phyloP scores from a whole-genome alignment of 1,140 invertebrate genomes.

The Alviniconcha marisindica region DNA sequence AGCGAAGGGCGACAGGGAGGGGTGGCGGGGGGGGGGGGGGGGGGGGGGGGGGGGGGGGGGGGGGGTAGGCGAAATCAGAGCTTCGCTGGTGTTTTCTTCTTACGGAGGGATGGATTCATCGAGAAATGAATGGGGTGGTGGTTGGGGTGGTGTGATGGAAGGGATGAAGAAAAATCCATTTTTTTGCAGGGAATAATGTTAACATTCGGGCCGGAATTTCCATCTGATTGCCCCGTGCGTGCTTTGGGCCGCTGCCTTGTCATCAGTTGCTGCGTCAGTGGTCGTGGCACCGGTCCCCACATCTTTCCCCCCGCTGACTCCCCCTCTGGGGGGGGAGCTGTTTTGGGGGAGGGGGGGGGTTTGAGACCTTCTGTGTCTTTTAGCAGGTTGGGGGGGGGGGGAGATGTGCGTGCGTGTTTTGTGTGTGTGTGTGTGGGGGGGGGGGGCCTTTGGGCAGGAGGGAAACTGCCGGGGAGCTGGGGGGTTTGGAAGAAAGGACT shows the following conservation, averaged over 20 bases:
- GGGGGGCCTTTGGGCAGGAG: neutral
- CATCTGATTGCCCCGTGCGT: neutral
- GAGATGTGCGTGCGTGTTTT: too few species aligned
- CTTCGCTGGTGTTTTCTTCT: too few species aligned
- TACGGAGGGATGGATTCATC: too few species aligned
- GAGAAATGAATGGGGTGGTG: too few species aligned
- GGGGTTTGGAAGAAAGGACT: too few species aligned
- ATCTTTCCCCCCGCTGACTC: too few species aligned
- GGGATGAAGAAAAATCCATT: too few species aligned
- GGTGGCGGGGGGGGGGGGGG: neutral
- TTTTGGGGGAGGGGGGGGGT: too few species aligned
- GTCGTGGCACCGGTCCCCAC: neutral
- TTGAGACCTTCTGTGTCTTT: neutral
- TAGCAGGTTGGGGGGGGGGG: neutral
- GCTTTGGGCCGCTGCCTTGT: neutral
- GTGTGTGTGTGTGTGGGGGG: too few species aligned
- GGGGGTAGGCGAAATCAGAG: neutral
- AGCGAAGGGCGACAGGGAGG: neutral
- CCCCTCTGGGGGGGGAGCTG: too few species aligned
- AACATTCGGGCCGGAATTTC: neutral
- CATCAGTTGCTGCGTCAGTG: neutral
- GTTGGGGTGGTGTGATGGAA: too few species aligned
- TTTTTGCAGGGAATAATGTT: constrained; percentile 5
- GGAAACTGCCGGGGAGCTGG: too few species aligned
- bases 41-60: neutral